Conservation (phyloP, 2,113 vertebrate species). For the Casuarius casuarius region DNA sequence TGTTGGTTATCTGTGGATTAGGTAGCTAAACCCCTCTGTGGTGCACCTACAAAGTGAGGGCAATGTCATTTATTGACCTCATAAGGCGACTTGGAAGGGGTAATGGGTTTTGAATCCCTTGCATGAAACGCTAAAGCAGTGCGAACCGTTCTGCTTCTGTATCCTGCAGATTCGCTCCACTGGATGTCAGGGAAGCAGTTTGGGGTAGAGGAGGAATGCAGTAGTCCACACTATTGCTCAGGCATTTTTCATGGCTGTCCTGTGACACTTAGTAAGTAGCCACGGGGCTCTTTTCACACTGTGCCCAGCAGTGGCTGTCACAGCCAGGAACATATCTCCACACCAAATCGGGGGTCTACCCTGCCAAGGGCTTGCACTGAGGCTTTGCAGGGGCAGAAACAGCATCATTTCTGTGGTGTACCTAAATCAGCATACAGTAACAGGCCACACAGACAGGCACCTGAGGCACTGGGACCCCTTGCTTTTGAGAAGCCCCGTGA, state of each 20-base stretch:
- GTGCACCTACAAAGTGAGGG: not conserved
- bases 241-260: not conserved
- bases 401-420: not conserved
- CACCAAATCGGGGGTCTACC: not conserved
- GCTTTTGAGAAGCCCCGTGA: not conserved
- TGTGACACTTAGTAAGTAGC: too few relatives aligned
- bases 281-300: not conserved
- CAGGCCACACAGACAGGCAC: too few relatives aligned
- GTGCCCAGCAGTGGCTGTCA: not conserved
- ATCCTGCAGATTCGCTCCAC: accelerated
- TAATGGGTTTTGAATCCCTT: accelerated
- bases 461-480: too few relatives aligned
- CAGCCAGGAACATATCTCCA: not conserved
- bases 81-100: not conserved
- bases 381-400: too few relatives aligned
- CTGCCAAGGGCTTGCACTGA: not conserved
- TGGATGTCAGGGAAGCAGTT: not conserved
- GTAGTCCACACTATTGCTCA: not conserved
- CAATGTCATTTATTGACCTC: accelerated
- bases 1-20: not conserved
- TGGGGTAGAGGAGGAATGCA: not conserved
- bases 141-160: accelerated
- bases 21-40: too few relatives aligned
- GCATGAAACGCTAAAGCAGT: accelerated
- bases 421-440: not conserved